A percentile compares a stretch with the other conserved stretches of the same genome.
Evolutionary conservation across 30 jellyfish, hydroid and myxozoan species (phyloP).

Genomic region (Mastigias papua): DNA sequence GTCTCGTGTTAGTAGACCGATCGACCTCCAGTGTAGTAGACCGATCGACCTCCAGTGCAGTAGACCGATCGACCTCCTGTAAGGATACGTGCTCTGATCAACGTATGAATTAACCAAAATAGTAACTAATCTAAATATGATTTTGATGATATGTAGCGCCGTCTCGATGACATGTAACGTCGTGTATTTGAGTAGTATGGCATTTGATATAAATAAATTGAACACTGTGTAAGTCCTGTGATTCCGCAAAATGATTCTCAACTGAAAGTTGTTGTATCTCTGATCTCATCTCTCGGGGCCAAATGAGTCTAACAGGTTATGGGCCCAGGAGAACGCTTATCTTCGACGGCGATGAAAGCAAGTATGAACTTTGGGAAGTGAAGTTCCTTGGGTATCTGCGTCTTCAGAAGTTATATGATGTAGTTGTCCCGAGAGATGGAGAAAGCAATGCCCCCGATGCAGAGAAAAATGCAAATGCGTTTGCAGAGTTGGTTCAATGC

Average conservation of each 20-base stretch:
- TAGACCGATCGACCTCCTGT: too few species aligned
- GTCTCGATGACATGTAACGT: not conserved
- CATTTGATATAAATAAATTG: not conserved
- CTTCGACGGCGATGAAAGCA: conserved; percentile 49
- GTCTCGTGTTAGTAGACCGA: too few species aligned
- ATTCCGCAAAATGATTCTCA: not conserved
- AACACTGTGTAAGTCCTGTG: not conserved
- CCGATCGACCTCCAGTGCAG: too few species aligned
- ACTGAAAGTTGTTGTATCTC: not conserved
- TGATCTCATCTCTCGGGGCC: not conserved
- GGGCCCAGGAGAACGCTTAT: conserved; percentile 54
- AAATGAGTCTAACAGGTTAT: conserved; percentile 36
- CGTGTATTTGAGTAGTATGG: not conserved
- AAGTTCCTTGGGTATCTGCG: conserved; percentile 25
- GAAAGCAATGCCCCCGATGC: not conserved
- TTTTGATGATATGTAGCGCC: not conserved
- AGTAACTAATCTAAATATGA: not conserved
- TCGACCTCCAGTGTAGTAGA: too few species aligned
- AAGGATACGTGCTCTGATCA: not conserved
- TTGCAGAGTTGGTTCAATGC: conserved; percentile 12
- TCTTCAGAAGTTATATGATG: conserved; percentile 4
- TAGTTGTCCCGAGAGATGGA: conserved; percentile 5
- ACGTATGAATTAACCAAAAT: not conserved
- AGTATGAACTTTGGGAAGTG: conserved; percentile 49
- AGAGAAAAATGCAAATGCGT: not conserved